Conservation (phyloP, 2,797 vertebrate genomes). For the Lacerta viridis region DNA sequence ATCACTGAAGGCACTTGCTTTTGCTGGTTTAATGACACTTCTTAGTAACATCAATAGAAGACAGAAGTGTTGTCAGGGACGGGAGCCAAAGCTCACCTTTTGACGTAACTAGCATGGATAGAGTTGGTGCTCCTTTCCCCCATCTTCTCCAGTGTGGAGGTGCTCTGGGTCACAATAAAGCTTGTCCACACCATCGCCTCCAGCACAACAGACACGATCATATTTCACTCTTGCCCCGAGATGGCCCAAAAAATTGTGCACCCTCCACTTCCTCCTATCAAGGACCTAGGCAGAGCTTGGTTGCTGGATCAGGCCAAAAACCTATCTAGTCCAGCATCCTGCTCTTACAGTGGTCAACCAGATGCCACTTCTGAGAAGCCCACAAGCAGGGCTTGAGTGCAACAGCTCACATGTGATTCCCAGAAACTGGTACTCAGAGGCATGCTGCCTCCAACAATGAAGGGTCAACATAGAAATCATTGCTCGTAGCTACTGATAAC, state of each 20-base stretch:
- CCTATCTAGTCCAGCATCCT: no score
- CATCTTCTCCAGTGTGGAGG: background rate
- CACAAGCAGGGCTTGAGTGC: no score
- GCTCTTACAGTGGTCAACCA: no score
- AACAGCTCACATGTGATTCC: no score
- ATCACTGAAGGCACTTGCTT: slow-evolving; percentile 57
- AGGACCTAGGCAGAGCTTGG: background rate
- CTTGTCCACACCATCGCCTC: no score
- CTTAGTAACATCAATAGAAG: slow-evolving; percentile 52
- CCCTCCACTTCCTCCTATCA: background rate
- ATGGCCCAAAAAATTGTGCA: background rate
- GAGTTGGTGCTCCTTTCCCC: background rate
- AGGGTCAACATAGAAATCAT: no score
- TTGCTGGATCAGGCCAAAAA: background rate
- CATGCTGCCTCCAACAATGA: no score
- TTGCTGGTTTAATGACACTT: slow-evolving; percentile 67
- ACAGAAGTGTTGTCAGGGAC: slow-evolving; percentile 54
- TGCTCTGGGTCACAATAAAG: background rate
- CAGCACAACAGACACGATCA: background rate
- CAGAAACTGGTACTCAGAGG: no score
- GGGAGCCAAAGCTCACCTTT: slow-evolving; percentile 48
- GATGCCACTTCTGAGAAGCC: no score
- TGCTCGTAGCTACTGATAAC: no score
- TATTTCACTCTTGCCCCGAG: background rate
- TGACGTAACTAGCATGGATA: background rate